Percentiles rank a stretch among this genome's conserved stretches.
phyloP scores from a whole-genome alignment of 2,113 vertebrate species.

The Peucedramus taeniatus region DNA sequence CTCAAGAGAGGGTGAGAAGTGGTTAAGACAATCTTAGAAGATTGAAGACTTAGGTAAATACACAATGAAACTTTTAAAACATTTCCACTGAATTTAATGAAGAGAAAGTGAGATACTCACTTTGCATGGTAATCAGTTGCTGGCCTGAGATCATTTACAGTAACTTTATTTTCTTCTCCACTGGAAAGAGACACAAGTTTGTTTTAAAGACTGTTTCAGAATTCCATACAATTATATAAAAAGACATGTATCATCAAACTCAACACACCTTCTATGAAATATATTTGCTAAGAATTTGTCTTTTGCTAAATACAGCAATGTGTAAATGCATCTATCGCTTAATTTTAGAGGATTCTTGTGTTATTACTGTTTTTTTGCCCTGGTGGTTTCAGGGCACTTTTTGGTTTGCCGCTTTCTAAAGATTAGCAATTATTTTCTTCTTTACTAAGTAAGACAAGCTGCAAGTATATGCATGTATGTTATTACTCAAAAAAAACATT shows the following conservation, averaged over 20 bases:
- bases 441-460: neutral
- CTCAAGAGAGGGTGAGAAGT: neutral
- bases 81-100: neutral
- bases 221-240: neutral
- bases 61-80: neutral
- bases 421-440: neutral
- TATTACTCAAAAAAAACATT: fast-evolving
- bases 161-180: conserved; percentile 86
- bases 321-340: neutral
- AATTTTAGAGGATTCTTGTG: neutral
- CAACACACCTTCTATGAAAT: neutral
- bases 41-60: neutral
- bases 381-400: neutral
- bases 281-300: neutral
- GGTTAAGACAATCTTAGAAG: neutral
- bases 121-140: conserved; percentile 95
- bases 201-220: neutral
- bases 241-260: neutral
- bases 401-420: neutral
- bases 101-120: conserved; percentile 66
- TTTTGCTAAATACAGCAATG: neutral
- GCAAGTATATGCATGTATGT: neutral
- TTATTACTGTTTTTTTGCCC: neutral
- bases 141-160: conserved; percentile 91
- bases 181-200: conserved; percentile 62